Evolutionary conservation across 2,113 vertebrate species (phyloP), one percentile per base, ranked within the genome.

Genomic region (Megaleporinus macrocephalus): DNA sequence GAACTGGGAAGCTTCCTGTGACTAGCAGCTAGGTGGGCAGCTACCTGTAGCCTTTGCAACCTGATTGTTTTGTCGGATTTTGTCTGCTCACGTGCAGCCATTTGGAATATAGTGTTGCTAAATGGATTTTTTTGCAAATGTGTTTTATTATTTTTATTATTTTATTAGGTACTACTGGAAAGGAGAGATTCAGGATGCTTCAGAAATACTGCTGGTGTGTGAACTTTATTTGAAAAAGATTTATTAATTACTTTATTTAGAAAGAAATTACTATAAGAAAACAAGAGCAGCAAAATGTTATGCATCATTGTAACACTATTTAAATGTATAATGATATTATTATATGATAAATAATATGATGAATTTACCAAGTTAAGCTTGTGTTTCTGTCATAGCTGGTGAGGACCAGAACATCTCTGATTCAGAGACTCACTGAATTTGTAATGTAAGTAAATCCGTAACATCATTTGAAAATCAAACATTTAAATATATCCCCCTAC

Each of bases 101-200:
- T n/a, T n/a, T 44, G 41, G 41, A 4, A 10, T 44, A 44, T 4
- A 44, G 41, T 11, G 5, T 11, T 44, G 41, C 41, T 44, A 9
- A 44, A 44, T 44, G 41, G 10, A 11, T 44, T 44, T 36, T 44
- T 9, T 6, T 36, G 33, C 33, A 36, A 10, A 22, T 24, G 57
- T 13, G 5, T 13, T 12, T 1, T 3, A 26, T 11, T 47, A 0
- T 62, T 66, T 18, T 69, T n/a, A 76, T 66, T 10, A 66, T 79
- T 49, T 70, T 33, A 66, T 75, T 10, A 98, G 96, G 88, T 97
- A 94, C 87, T 95, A 95, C 44, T 98, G 96, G 96, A 96, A 96
- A 85, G 95, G 95, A 22, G 92, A 97, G 74, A 91, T 96, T 81
- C 95, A 96, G 82, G 95, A 97, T 84, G 83, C 94, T 15, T 93